Percentiles rank a stretch among this genome's conserved stretches.
phyloP scores from a whole-genome alignment of 2,888 invertebrate species.

The Pseudococcus longispinus region DNA sequence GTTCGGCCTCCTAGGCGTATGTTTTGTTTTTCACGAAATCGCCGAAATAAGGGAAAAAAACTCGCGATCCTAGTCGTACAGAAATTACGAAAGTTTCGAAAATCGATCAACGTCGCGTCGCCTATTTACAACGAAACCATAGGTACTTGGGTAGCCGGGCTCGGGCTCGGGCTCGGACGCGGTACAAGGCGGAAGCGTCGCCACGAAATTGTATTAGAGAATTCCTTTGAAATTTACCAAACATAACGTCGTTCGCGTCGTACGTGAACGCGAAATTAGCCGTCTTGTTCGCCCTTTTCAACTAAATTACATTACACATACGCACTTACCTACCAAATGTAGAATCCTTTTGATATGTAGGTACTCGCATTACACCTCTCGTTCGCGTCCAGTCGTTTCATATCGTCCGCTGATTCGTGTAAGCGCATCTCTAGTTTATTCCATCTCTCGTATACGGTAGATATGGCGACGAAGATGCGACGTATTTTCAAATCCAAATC shows the following conservation, averaged over 20 bases:
- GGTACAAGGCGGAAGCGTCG: neutral
- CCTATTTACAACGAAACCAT: neutral
- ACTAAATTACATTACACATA: neutral
- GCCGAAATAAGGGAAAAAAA: too few relatives aligned
- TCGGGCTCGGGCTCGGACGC: neutral
- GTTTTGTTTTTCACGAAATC: too few relatives aligned
- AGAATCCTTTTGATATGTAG: constrained; percentile 2
- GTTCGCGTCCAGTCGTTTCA: neutral
- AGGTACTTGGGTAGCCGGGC: neutral
- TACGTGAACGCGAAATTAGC: neutral
- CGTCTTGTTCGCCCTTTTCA: neutral
- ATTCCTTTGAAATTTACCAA: constrained; percentile 4
- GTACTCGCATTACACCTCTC: neutral
- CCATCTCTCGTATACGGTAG: too few relatives aligned
- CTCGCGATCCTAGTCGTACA: too few relatives aligned
- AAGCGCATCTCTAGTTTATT: too few relatives aligned
- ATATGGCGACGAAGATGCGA: too few relatives aligned
- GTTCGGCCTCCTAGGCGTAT: too few relatives aligned
- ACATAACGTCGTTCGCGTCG: neutral
- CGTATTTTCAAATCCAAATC: too few relatives aligned
- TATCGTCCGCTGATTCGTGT: too few relatives aligned
- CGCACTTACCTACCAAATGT: neutral
- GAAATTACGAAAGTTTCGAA: too few relatives aligned
- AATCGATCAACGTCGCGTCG: too few relatives aligned
- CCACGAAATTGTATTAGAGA: neutral